Conservation (phyloP, 1,140 invertebrate genomes). For the Bombyx mandarina region DNA sequence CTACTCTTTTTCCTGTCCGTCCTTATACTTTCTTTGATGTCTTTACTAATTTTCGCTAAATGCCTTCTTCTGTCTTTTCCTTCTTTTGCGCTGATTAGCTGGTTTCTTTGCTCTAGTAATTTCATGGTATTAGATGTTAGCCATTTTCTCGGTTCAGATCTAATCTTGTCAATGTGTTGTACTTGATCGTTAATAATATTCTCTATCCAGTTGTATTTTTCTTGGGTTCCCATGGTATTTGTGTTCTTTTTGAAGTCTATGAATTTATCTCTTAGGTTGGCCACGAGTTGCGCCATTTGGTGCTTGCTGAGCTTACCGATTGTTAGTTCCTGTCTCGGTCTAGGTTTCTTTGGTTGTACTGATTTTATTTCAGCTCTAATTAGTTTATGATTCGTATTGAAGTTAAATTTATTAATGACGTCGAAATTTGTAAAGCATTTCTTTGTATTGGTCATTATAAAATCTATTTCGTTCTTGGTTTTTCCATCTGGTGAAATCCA, state of each 20-base stretch:
- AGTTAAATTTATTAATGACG: conserved; percentile 18
- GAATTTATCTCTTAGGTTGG: conserved; percentile 7
- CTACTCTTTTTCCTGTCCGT: conserved; percentile 18
- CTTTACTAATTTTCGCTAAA: conserved; percentile 15
- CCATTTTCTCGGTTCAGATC: neutral
- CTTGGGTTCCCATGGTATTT: conserved; percentile 12
- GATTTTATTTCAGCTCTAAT: conserved; percentile 17
- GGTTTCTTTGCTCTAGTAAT: conserved; percentile 9
- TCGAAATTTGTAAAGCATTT: conserved; percentile 15
- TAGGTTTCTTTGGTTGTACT: conserved; percentile 14
- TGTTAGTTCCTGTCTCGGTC: conserved; percentile 17
- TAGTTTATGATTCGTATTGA: conserved; percentile 20
- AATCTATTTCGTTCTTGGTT: conserved; percentile 27
- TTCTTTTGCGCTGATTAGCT: conserved; percentile 12
- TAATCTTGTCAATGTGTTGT: neutral
- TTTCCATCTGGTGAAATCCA: conserved; percentile 13
- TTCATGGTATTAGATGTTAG: conserved; percentile 4
- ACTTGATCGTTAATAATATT: conserved; percentile 15
- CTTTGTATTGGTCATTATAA: conserved; percentile 18
- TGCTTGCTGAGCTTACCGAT: conserved; percentile 14
- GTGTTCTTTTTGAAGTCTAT: conserved; percentile 10
- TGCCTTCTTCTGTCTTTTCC: conserved; percentile 8
- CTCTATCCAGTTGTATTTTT: conserved; percentile 21
- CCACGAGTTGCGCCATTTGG: conserved; percentile 13
- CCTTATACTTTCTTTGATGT: conserved; percentile 20